Evolutionary conservation across 2,113 vertebrate genomes (phyloP).

Genomic region (Rallus limicola): DNA sequence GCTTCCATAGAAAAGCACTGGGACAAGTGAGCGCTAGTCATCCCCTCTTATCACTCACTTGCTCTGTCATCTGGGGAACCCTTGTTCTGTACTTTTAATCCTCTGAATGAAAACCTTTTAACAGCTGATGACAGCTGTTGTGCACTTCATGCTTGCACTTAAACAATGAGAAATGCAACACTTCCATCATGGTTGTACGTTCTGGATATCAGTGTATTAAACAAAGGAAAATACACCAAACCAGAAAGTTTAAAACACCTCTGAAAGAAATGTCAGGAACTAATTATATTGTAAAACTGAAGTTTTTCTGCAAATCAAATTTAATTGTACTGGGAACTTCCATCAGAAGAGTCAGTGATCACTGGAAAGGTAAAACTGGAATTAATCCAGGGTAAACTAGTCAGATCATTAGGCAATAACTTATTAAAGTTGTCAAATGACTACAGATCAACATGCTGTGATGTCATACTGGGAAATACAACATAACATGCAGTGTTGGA

Average conservation of each 20-base stretch:
- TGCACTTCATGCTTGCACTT: background rate
- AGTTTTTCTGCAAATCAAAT: background rate
- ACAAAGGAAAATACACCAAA: background rate
- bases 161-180: background rate
- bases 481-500: background rate
- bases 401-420: background rate
- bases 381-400: background rate
- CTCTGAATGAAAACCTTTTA: slow-evolving; percentile 21
- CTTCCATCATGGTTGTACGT: background rate
- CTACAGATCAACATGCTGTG: background rate
- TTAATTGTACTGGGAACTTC: background rate
- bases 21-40: background rate
- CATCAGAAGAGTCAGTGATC: background rate
- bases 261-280: background rate
- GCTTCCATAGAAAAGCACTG: background rate
- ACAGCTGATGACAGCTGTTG: background rate
- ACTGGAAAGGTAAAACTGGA: background rate
- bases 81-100: background rate
- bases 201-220: background rate
- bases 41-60: background rate
- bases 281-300: background rate
- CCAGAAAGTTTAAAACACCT: background rate
- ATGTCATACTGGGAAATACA: background rate
- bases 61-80: slow-evolving; percentile 12
- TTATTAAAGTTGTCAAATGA: background rate